Conservation (phyloP, 2,888 invertebrate species). For the Temnothorax rugatulus region DNA sequence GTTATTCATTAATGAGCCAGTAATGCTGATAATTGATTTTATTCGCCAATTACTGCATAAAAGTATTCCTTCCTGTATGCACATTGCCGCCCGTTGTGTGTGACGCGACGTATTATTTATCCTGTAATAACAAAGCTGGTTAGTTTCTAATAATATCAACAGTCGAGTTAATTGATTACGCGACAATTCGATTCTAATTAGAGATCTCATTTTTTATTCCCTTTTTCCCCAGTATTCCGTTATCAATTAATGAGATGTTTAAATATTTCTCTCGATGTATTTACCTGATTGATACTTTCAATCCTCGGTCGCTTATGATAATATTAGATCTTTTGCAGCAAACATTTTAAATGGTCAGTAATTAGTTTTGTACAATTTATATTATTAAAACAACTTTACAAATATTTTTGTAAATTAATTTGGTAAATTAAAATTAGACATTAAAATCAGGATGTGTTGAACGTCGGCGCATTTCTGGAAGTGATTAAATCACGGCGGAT, state of each 20-base stretch:
- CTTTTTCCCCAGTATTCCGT: not conserved
- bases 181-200: not conserved
- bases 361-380: constrained; percentile 5
- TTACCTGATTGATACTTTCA: not conserved
- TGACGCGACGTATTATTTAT: constrained; percentile 47
- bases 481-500: constrained; percentile 13
- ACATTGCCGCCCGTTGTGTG: constrained; percentile 21
- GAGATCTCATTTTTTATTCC: not conserved
- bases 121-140: constrained; percentile 34
- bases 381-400: not conserved
- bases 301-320: not conserved
- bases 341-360: not conserved
- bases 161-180: constrained; percentile 42
- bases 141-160: constrained; percentile 44
- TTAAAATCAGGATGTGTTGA: not conserved
- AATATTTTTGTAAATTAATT: not conserved
- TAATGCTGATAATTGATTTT: constrained; percentile 57
- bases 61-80: constrained; percentile 43
- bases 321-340: not conserved
- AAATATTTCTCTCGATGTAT: not conserved
- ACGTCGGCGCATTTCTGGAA: not conserved
- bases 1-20: constrained; percentile 49
- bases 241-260: not conserved
- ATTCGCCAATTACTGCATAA: constrained; percentile 45
- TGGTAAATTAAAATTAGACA: not conserved